Conservation (phyloP, 2,113 vertebrate species). For the Acrocephalus kingi region DNA sequence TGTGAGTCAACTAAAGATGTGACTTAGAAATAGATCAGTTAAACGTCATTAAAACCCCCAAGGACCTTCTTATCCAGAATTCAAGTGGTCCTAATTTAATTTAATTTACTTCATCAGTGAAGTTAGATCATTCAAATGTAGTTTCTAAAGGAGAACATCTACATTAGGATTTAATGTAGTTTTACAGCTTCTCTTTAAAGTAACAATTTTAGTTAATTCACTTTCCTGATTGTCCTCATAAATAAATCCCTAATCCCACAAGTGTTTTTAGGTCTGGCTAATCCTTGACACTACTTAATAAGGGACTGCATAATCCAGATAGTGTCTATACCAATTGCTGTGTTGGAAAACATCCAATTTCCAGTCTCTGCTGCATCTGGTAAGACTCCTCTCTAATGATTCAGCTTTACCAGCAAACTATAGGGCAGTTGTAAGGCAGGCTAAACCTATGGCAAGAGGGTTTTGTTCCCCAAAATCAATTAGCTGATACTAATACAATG, state of each 20-base stretch:
- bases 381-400: background rate
- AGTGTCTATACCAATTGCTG: background rate
- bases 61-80: conserved; percentile 49
- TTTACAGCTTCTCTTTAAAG: conserved; percentile 61
- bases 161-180: conserved; percentile 54
- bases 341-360: conserved; percentile 35
- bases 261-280: conserved; percentile 50
- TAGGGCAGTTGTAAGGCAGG: background rate
- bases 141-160: conserved; percentile 52
- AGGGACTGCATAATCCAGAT: conserved; percentile 41
- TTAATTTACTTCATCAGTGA: conserved; percentile 59
- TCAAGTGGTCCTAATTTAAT: conserved; percentile 58
- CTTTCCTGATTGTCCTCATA: conserved; percentile 45
- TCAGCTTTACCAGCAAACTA: background rate
- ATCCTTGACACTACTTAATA: conserved; percentile 53
- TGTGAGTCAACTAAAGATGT: conserved; percentile 31
- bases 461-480: conserved; percentile 33
- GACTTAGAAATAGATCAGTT: conserved; percentile 54
- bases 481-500: conserved; percentile 4
- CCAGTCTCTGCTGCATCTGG: background rate
- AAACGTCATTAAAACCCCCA: conserved; percentile 26
- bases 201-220: conserved; percentile 55
- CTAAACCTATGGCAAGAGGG: background rate
- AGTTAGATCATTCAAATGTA: conserved; percentile 51
- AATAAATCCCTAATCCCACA: conserved; percentile 57